Evolutionary conservation across 1,140 invertebrate species (phyloP).

Genomic region (Pogonognathellus flavescens): DNA sequence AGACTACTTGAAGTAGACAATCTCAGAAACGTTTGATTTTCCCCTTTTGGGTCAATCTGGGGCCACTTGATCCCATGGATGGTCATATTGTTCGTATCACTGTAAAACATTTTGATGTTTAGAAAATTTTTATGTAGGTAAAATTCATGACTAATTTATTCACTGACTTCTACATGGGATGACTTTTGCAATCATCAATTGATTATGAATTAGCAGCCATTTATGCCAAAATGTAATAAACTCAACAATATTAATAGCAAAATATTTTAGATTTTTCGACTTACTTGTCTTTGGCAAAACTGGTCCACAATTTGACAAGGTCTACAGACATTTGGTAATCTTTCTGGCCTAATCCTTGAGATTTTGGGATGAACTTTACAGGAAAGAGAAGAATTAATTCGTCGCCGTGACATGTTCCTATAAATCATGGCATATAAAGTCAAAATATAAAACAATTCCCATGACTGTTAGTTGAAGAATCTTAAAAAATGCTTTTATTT

Average conservation of each 20-base stretch:
- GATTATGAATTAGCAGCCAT: neutral
- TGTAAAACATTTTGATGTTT: neutral
- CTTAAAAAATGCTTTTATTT: no score
- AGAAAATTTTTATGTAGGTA: no score
- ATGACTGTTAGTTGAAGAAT: no score
- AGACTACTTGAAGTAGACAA: neutral
- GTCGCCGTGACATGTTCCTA: neutral
- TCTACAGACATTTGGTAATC: slow-evolving; percentile 52
- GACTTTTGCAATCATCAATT: no score
- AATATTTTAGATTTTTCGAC: neutral
- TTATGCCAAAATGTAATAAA: neutral
- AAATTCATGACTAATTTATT: no score
- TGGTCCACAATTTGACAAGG: slow-evolving; percentile 39
- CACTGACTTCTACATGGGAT: no score
- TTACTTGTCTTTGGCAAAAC: slow-evolving; percentile 56
- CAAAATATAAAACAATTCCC: neutral
- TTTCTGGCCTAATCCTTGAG: neutral
- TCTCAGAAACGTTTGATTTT: neutral
- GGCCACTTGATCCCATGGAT: neutral
- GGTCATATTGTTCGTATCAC: neutral
- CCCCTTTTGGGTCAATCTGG: neutral
- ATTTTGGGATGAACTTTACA: neutral
- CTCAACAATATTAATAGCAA: neutral
- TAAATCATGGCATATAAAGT: neutral
- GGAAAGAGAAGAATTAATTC: slow-evolving; percentile 1